Evolutionary conservation across 2,113 vertebrate species (phyloP), one percentile per base, ranked within the genome.

Genomic region (Mellivora capensis): DNA sequence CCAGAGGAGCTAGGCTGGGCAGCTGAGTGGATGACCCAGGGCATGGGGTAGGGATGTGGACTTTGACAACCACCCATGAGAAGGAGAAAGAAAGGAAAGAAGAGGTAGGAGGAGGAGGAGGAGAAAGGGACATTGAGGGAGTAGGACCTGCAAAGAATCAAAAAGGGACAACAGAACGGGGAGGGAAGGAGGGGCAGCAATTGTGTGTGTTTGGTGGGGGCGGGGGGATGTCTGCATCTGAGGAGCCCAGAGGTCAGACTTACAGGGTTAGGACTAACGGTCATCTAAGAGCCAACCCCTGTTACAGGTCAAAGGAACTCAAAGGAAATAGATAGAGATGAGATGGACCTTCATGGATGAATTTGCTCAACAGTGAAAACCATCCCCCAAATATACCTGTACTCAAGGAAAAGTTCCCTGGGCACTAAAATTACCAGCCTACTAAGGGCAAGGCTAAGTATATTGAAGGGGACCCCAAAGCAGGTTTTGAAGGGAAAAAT

Each of bases 371-470:
- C 39, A 27, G 71, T 49, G 37, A 71, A 31, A 54, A 54, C 71
- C 44, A 31, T 8, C 67, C 69, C 34, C 80, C 21, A 37, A 67
- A 31, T 62, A 84, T 61, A 74, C 39, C 80, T 13, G 77, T 9
- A 69, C 42, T 31, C 34, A 74, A 81, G 71, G 27, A 62, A 84
- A 80, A 42, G 2, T 74, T 4, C 15, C 52, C 81, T 59, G 23
- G 7, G 34, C 69, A 57, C 54, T 64, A 47, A 4, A n/a, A 74
- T 44, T 54, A 37, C 61, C 69, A 29, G 44, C 69, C 6, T 27
- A 31, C 49, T 0, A 15, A 4, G n/a, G 49, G 29, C 39, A 34
- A 72, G 54, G n/a, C 10, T 2, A 2, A 34, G 7, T 0, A 39
- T 29, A 18, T 0, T 44, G 59, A 85, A 80, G 67, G 42, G 29